Base-by-base conservation (phyloP, 2,113 vertebrate genomes). In the Brachyhypopomus gauderio region DNA sequence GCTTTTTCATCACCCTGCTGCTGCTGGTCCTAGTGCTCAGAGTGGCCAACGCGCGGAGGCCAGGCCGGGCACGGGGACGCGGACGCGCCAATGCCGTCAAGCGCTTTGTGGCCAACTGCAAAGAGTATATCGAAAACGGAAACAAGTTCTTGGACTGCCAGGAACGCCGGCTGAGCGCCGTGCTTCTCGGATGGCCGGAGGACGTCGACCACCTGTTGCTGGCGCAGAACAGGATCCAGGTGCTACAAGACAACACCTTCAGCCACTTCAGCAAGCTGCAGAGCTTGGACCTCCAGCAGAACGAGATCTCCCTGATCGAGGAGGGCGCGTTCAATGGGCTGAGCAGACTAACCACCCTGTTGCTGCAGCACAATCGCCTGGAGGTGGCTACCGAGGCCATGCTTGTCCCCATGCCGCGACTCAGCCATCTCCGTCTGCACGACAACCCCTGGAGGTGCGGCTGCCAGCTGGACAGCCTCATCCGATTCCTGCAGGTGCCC, bases 81-180 rank as follows among this genome's bases (percentile, higher is more conserved):
- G 89, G 84, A 11, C 91, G 92, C 70, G 91, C 87, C 16, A 86
- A 87, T 27, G 91, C 92, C 0, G 89, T 90, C 67, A 96, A 94
- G 75, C 95, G 96, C n/a, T 96, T 94, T 1, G 90, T 90, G 27
- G 89, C 74, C 23, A 88, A 95, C 2, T 99, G 98, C 74, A 95
- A 96, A 45, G 93, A 94, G 78, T 98, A 97, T 87, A 89, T 81
- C 0, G 95, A 96, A 38, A 92, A 92, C 6, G 93, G 96, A 4
- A 95, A 98, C 85, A 98, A 97, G 86, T 97, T 95, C 87, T 89
- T 98, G 85, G 96, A 98, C 84, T 99, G 98, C 80, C 96, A 98
- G 90, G 96, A 97, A 85, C 94, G 90, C 82, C 95, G 94, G 78
- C 85, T 98, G 83, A 94, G 93, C 75, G 91, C 91, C 34, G 91